Percentiles rank a stretch among this genome's conserved stretches.
Conservation (phyloP, 2,797 vertebrate genomes). For the Muscicapa comitata region DNA sequence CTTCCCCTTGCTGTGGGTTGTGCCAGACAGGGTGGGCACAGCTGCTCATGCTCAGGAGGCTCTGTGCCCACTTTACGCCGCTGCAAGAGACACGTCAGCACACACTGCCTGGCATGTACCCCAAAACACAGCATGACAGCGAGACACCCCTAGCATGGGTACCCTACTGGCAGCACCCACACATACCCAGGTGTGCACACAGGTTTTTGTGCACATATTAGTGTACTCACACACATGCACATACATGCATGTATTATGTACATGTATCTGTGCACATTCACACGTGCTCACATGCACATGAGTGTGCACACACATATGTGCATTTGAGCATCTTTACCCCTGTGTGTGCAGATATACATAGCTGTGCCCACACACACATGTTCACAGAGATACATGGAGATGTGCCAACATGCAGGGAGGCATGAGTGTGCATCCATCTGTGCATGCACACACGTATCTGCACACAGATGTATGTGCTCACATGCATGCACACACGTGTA, state of each 20-base stretch:
- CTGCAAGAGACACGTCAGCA: not conserved
- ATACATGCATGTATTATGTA: not conserved
- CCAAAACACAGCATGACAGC: not conserved
- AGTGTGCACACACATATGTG: fast-evolving
- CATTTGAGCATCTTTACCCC: not conserved
- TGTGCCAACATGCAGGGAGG: fast-evolving
- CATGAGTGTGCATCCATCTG: fast-evolving
- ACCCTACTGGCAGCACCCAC: not conserved
- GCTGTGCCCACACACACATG: not conserved
- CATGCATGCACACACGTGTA: not conserved
- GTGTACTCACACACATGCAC: not conserved
- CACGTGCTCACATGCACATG: fast-evolving
- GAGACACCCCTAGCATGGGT: not conserved
- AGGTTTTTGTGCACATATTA: fast-evolving
- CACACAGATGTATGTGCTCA: too few relatives aligned
- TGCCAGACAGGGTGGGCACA: not conserved
- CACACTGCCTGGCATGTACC: fast-evolving
- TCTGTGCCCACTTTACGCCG: fast-evolving
- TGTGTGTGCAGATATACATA: fast-evolving
- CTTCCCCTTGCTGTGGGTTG: not conserved
- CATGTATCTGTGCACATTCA: fast-evolving
- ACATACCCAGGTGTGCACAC: fast-evolving
- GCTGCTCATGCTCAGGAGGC: fast-evolving
- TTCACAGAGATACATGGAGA: fast-evolving
- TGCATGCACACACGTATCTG: fast-evolving